phyloP scores from a whole-genome alignment of 1,140 invertebrate genomes.

The Bradynema listronoti region DNA sequence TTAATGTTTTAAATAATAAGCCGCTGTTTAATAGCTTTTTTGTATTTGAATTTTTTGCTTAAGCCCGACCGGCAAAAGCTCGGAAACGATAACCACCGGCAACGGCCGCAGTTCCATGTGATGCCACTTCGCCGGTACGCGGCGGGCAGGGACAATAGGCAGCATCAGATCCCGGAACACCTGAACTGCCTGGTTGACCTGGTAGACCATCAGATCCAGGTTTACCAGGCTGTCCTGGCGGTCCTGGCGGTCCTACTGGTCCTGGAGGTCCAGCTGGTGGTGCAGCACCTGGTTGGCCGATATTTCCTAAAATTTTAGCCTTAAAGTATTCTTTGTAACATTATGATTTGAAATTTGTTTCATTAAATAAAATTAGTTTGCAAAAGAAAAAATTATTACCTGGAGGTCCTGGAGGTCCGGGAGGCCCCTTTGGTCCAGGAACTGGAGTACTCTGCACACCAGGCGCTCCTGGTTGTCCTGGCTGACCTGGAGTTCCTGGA shows the following conservation, averaged over 20 bases:
- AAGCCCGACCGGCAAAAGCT: no score
- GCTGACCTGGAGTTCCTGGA: constrained; percentile 21
- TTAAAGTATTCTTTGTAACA: no score
- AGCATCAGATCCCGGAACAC: constrained; percentile 17
- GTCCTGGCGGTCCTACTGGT: constrained; percentile 21
- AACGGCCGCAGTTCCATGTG: background rate
- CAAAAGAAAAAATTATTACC: constrained; percentile 1
- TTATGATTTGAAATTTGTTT: no score
- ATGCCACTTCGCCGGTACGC: constrained; percentile 19
- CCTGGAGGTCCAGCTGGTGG: constrained; percentile 12
- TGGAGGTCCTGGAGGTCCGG: constrained; percentile 19
- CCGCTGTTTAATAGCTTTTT: no score
- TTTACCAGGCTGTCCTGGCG: constrained; percentile 11
- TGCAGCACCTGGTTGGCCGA: constrained; percentile 14
- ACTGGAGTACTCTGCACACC: constrained; percentile 5
- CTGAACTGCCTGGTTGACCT: constrained; percentile 9
- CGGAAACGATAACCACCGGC: constrained; percentile 9
- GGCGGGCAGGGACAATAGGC: constrained; percentile 35
- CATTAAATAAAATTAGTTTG: no score
- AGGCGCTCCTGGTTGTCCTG: constrained; percentile 10
- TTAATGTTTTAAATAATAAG: no score
- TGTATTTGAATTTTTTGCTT: no score
- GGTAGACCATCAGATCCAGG: constrained; percentile 11
- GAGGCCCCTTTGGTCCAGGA: constrained; percentile 16
- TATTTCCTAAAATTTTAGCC: no score